Evolutionary conservation across 2,888 invertebrate species (phyloP).

Genomic region (Ichneumon xanthorius): DNA sequence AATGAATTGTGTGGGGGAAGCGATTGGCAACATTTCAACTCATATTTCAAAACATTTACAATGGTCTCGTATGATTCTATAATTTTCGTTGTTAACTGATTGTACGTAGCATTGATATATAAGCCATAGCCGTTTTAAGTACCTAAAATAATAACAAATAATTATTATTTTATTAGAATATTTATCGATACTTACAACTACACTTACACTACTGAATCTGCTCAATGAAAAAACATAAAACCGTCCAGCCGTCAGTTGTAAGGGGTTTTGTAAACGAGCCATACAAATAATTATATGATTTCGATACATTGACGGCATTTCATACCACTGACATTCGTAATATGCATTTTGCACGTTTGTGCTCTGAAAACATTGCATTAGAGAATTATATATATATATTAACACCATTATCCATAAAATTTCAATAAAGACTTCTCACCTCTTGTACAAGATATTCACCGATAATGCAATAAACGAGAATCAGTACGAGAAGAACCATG

Average conservation of each 20-base stretch:
- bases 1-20: no score
- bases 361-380: slow-evolving; percentile 77
- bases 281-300: slow-evolving; percentile 56
- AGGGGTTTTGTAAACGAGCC: slow-evolving; percentile 46
- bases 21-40: not conserved
- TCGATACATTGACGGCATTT: slow-evolving; percentile 52
- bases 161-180: not conserved
- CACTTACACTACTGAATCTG: slow-evolving; percentile 47
- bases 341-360: slow-evolving; percentile 85
- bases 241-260: slow-evolving; percentile 59
- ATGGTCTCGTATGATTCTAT: not conserved
- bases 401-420: not conserved
- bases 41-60: not conserved
- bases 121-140: slow-evolving; percentile 63
- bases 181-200: not conserved
- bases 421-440: slow-evolving; percentile 50
- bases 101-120: slow-evolving; percentile 62
- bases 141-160: slow-evolving; percentile 45
- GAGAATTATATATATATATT: not conserved
- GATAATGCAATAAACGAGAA: slow-evolving; percentile 72
- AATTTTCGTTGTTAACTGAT: slow-evolving; percentile 9
- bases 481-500: slow-evolving; percentile 61
- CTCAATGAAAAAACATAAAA: slow-evolving; percentile 65
- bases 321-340: slow-evolving; percentile 83
- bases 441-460: slow-evolving; percentile 71